These are phyloP conservation scores for Probosciger aterrimus DNA, from an alignment of 2,113 vertebrate genomes.

Conservation along the genomic window DNA sequence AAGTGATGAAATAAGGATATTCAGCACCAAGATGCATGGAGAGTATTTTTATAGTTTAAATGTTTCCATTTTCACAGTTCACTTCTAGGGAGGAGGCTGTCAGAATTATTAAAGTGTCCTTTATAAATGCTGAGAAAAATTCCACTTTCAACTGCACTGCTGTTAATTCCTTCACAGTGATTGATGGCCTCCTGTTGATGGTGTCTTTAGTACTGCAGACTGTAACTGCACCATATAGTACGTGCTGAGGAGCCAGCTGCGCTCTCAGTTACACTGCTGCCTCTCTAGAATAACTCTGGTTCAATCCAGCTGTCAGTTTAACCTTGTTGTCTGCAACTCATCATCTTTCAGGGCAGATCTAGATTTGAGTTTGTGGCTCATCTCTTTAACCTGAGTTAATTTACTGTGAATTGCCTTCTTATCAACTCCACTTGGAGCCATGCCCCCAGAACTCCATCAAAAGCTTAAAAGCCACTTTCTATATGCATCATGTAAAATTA, in stretches of 20 bases:
- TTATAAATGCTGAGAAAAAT: not conserved
- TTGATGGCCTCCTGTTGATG: conserved; percentile 24
- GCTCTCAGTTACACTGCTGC: not conserved
- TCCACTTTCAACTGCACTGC: not conserved
- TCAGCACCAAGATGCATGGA: not conserved
- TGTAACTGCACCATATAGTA: not conserved
- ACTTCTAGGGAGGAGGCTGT: not conserved
- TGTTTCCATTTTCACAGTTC: conserved; percentile 25
- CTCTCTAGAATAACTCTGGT: not conserved
- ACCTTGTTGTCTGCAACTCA: not conserved
- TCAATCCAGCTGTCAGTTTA: not conserved
- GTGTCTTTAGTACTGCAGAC: not conserved
- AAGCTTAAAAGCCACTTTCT: not conserved
- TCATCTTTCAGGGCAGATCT: not conserved
- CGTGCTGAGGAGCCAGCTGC: not conserved
- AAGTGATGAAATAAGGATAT: conserved; percentile 1
- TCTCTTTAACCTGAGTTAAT: not conserved
- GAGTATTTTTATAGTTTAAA: not conserved
- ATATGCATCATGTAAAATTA: not conserved
- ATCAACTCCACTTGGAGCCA: not conserved
- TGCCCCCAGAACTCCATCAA: not conserved
- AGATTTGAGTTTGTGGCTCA: not conserved
- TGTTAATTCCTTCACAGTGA: not conserved
- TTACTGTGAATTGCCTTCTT: not conserved
- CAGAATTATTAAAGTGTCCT: conserved; percentile 10